Conservation (phyloP, 2,113 vertebrate species). For the Melanostigma gelatinosum region DNA sequence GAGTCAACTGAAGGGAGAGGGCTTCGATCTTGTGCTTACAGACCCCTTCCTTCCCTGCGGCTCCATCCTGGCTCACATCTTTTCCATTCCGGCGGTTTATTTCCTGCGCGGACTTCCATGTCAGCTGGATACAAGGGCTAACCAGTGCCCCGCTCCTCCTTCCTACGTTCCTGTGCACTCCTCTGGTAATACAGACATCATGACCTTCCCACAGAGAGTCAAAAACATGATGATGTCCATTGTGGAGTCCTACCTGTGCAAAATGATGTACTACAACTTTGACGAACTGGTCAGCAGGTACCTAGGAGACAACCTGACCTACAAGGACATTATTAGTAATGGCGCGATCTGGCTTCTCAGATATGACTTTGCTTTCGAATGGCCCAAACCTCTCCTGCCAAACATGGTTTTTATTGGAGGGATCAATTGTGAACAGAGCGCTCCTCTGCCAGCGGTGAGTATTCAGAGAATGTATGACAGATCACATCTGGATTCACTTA, state of each 20-base stretch:
- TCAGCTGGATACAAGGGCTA: conserved; percentile 74
- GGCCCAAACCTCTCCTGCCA: conserved; percentile 87
- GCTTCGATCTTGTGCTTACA: conserved; percentile 85
- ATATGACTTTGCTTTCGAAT: conserved; percentile 88
- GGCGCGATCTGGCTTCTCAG: conserved; percentile 87
- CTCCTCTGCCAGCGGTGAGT: conserved; percentile 81
- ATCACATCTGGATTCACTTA: conserved; percentile 38
- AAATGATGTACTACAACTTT: conserved; percentile 49
- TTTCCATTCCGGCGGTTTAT: conserved; percentile 86
- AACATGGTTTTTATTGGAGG: conserved; percentile 87
- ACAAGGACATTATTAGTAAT: conserved; percentile 79
- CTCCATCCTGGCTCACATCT: conserved; percentile 80
- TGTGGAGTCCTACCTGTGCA: conserved; percentile 61
- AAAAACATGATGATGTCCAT: conserved; percentile 78
- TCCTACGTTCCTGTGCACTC: conserved; percentile 83
- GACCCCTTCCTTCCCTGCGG: conserved; percentile 89
- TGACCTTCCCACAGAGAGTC: conserved; percentile 85
- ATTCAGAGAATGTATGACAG: conserved; percentile 12
- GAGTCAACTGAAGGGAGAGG: conserved; percentile 67
- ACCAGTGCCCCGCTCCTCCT: conserved; percentile 82
- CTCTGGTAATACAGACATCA: conserved; percentile 69
- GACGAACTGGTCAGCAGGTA: conserved; percentile 76
- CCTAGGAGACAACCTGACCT: conserved; percentile 73
- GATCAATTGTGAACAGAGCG: conserved; percentile 80
- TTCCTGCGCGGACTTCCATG: conserved; percentile 85